Base-by-base conservation (phyloP, 2,888 invertebrate species). In the Lycophotia porphyrea region DNA sequence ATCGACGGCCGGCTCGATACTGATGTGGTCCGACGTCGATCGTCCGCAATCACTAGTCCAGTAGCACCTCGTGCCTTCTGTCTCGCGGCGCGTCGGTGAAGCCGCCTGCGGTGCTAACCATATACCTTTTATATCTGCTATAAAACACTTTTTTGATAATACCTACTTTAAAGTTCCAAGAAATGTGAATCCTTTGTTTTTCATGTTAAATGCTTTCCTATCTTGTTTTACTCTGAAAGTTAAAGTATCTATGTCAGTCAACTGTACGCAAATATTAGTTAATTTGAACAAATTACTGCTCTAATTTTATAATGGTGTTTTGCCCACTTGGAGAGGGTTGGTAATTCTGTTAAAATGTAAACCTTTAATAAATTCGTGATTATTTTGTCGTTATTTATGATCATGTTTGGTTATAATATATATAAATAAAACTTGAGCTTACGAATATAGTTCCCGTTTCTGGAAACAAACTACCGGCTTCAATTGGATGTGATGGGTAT, bases 261-360 rank as follows among this genome's bases (percentile, higher is more conserved):
- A 18, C 18, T 24, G 24, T 75, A 13, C 18, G 5, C 63, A 65
- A 63, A 24, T 34, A 34, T 42, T 44, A 79, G 58, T 42, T 66
- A 47, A 34, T 42, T 42, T 27, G 5, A 61, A 68, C 47, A 68
- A 27, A 9, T n/a, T 4, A 34, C 52, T 72, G 8, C 11, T 36
- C 15, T 21, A 27, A 61, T 36, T 44, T 36, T n/a, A 52, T 7
- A 44, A 18, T 24, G 5, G 13, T 42, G 34, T 52, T 8, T 80
- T 31, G 52, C 36, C 44, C 52, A 27, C 5, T 42, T 69, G n/a
- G 15, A 44, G 31, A 61, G 27, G 34, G 58, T 44, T 65, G 27
- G n/a, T 52, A 18, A 44, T 27, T 42, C 5, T 34, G n/a, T 64
- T 67, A 18, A 60, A 39, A 73, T 71, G 7, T 69, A 78, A 21